Evolutionary conservation across 2,888 invertebrate genomes (phyloP), one percentile per base, ranked within the genome.

Genomic region (Gymnosoma rotundatum): DNA sequence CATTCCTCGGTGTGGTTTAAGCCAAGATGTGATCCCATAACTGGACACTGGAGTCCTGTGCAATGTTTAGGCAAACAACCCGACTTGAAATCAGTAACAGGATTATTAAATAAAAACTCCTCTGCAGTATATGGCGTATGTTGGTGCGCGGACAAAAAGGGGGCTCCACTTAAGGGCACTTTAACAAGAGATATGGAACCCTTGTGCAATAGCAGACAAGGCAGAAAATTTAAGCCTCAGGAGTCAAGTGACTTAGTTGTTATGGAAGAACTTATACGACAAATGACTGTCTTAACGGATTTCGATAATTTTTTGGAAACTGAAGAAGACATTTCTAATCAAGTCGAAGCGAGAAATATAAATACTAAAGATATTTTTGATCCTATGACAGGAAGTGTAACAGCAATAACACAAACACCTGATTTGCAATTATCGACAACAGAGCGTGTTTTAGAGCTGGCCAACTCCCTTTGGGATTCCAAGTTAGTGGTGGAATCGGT

Each of bases 141-240:
- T 89, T 97, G 97, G 97, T 97, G 97, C 90, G 97, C 97, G 2
- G 96, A 95, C 88, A 95, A 95, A 48, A 95, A 95, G 87, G 97
- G 97, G 0, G 96, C 96, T 86, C 96, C 96, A 0, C 92, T 96
- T 2, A 96, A 96, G 90, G 97, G 97, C 0, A 95, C 96, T 0
- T 91, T 97, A 64, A 95, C 96, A 0, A 94, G 96, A 63, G 96
- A 96, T 21, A 93, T 94, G 1, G 95, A 95, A 86, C 97, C 97
- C 0, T 93, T 94, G 50, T 97, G 97, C 90, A 96, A 96, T 90
- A 96, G 96, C 90, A 93, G 97, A 52, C 96, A 96, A 90, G 96
- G 96, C 0, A 93, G 97, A 82, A 94, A 94, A 25, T 92, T 94
- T 48, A 93, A 92, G 74, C 89, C 89, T 21, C 87, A 88, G 21